Evolutionary conservation across 1,140 invertebrate species (phyloP), one percentile per base, ranked within the genome.

Genomic region (Calosoma granatense): DNA sequence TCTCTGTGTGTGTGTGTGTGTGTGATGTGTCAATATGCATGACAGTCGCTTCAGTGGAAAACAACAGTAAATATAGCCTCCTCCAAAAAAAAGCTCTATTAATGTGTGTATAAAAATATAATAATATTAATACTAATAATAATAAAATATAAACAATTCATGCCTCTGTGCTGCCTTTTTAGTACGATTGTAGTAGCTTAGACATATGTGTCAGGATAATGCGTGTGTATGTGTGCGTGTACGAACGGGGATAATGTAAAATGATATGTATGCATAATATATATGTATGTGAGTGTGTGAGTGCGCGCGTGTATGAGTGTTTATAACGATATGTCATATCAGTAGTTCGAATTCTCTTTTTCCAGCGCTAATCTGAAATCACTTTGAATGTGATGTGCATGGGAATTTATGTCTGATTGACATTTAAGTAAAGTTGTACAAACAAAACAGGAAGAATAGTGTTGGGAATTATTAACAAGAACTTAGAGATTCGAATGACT

Each of bases 261-360:
- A 51, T 53, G 17, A 12, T 53, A 15, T 53, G 47, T 15, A 11
- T 51, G 57, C 43, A 55, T 55, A 54, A 23, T 9, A 22, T 22
- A n/a, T n/a, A n/a, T n/a, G n/a, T n/a, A n/a, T n/a, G n/a, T n/a
- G n/a, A n/a, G n/a, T n/a, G n/a, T n/a, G n/a, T n/a, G n/a, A n/a
- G n/a, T n/a, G n/a, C n/a, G n/a, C n/a, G n/a, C n/a, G n/a, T n/a
- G n/a, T n/a, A n/a, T n/a, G n/a, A n/a, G n/a, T n/a, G n/a, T n/a
- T n/a, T n/a, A n/a, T n/a, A n/a, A n/a, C n/a, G n/a, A n/a, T n/a
- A n/a, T n/a, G n/a, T n/a, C n/a, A n/a, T n/a, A n/a, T n/a, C n/a
- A n/a, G n/a, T n/a, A n/a, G n/a, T n/a, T n/a, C n/a, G n/a, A n/a
- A n/a, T n/a, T n/a, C n/a, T n/a, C n/a, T n/a, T n/a, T n/a, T n/a